Base-by-base conservation (phyloP, 2,797 vertebrate species). In the Tragelaphus eurycerus region DNA sequence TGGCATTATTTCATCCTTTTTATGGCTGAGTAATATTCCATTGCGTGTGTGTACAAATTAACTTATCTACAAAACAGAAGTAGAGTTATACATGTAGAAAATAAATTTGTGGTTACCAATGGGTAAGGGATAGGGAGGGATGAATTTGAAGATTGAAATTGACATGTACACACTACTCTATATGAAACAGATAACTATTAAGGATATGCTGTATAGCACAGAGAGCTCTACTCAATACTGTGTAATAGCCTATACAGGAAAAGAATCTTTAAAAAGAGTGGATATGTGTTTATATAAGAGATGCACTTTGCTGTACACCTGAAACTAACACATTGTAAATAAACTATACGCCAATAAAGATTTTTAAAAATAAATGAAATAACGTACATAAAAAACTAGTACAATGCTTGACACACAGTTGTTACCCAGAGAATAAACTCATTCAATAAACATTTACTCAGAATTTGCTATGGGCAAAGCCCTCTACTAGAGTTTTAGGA, bases 381-480 rank as follows among this genome's bases (percentile, higher is more conserved):
- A 71, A 57, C 79, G 12, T 79, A 62, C 46, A 52, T 62, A 54
- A 79, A 86, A 92, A 86, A 59, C 31, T 89, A 78, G 23, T 48
- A 29, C 14, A 86, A 15, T 52, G 6, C 19, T 95, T 84, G 34
- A 74, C 17, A 76, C 21, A 74, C 13, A 85, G 34, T 95, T 95
- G 15, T 95, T 29, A 95, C 15, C 52, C 59, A 50, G 34, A 86
- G 76, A 94, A 88, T 88, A 34, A 82, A 78, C 79, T 76, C 54
- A 55, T 23, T 91, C 76, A 94, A 84, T 52, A 93, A 94, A 85
- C 12, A 91, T 86, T 76, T 89, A 84, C 76, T 88, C 27, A 67
- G 48, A 79, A 91, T 93, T 84, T 89, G n/a, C 52, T 90, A 12
- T 89, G 74, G 43, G 15, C 52, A 89, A 95, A 96, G 54, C 27